Conservation (phyloP, 1,140 invertebrate genomes). For the Macrostomum lignano region DNA sequence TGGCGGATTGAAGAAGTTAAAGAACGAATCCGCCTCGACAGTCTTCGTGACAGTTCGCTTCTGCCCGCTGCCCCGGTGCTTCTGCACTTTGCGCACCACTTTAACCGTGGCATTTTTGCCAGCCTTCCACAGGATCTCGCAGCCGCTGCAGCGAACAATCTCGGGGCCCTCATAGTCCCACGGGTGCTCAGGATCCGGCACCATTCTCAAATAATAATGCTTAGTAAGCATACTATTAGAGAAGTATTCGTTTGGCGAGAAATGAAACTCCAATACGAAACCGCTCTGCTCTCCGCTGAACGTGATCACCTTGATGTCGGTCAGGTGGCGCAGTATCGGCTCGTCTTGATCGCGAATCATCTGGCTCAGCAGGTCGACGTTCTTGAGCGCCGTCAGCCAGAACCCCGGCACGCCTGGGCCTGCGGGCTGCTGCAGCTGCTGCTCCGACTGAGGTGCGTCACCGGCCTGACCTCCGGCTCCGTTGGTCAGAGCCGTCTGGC, state of each 20-base stretch:
- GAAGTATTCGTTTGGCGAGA: neutral
- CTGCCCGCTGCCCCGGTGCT: slow-evolving; percentile 63
- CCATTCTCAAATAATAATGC: neutral
- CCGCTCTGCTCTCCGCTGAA: neutral
- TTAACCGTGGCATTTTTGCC: slow-evolving; percentile 89
- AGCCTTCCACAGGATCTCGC: slow-evolving; percentile 67
- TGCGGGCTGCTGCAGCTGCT: too few species aligned
- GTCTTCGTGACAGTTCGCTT: slow-evolving; percentile 72
- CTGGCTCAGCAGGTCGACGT: neutral
- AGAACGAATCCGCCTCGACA: slow-evolving; percentile 58
- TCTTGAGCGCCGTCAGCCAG: slow-evolving; percentile 3
- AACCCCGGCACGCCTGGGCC: slow-evolving; percentile 5
- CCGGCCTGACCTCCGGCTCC: too few species aligned
- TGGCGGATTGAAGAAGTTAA: slow-evolving; percentile 88
- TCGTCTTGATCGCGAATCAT: slow-evolving; percentile 50
- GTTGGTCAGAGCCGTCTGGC: too few species aligned
- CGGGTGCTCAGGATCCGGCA: neutral
- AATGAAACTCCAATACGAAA: slow-evolving; percentile 4
- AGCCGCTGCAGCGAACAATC: slow-evolving; percentile 33
- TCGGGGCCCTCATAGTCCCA: slow-evolving; percentile 2
- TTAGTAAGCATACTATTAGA: slow-evolving; percentile 1
- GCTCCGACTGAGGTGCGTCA: too few species aligned
- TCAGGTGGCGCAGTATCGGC: slow-evolving; percentile 62
- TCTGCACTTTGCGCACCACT: slow-evolving; percentile 86
- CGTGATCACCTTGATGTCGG: slow-evolving; percentile 42